Evolutionary conservation across 1,140 invertebrate genomes (phyloP), one percentile per base, ranked within the genome.

Genomic region (Bicyclus anynana): DNA sequence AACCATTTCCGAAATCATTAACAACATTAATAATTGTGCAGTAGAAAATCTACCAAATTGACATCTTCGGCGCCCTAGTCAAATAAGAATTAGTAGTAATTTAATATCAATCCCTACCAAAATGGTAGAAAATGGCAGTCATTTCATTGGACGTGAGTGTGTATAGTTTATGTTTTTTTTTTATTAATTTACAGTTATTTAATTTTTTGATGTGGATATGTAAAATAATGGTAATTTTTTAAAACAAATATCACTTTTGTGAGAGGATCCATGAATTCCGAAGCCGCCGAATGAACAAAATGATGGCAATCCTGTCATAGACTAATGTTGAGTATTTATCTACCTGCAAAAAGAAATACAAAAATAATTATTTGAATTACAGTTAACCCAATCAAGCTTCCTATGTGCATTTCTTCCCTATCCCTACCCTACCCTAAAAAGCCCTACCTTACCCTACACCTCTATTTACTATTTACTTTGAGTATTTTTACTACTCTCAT

Each of bases 291-390:
- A 53, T 44, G 5, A 37, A 52, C 26, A 13, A 20, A 47, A 56
- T 35, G 47, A 52, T 59, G 56, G 56, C 38, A 52, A 50, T 42
- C 42, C 57, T 26, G 49, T 54, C 27, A 33, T 59, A 48, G 37
- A 50, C 48, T 44, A 55, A 40, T 20, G n/a, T 35, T 26, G 63
- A 60, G 51, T 59, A 67, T 51, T 70, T 65, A 60, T 78, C 73
- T 83, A 83, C 71, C 80, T 83, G 78, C 16, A 67, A 74, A 47
- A 2, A 20, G 20, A 3, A 40, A 12, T 38, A 4, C 13, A 38
- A 17, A 16, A 17, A 38, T 16, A 5, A 16, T 14, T 16, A 38
- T n/a, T n/a, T 27, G 5, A 5, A 27, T 7, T 26, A 26, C 3
- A 26, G 3, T 26, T 26, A 7, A 26, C 23, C 3, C 23, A 26